Percentiles rank a stretch among this genome's conserved stretches.
phyloP scores from a whole-genome alignment of 2,797 vertebrate genomes.

The Pantherophis vulpinus region DNA sequence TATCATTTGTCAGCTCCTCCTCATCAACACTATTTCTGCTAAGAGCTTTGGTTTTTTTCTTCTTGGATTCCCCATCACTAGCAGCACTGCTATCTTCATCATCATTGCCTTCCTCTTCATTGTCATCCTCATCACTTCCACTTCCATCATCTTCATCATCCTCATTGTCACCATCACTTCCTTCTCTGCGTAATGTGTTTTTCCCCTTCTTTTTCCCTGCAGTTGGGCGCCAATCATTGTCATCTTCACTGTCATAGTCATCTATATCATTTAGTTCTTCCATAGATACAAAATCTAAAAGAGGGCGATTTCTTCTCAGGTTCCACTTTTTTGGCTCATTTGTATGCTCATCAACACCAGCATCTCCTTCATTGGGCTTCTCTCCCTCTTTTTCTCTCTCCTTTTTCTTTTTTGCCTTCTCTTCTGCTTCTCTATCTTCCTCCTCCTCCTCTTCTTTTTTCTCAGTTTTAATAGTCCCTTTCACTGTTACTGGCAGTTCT shows the following conservation, averaged over 20 bases:
- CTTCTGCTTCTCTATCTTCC: conserved; percentile 37
- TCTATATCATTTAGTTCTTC: conserved; percentile 97
- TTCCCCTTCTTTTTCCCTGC: conserved; percentile 86
- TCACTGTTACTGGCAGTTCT: conserved; percentile 71
- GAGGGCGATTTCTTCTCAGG: conserved; percentile 89
- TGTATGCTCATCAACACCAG: conserved; percentile 75
- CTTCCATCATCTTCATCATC: conserved; percentile 81
- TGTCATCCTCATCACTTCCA: conserved; percentile 78
- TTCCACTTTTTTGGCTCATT: conserved; percentile 97
- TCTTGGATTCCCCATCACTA: conserved; percentile 85
- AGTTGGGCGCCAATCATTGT: conserved; percentile 95
- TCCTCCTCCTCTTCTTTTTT: conserved; percentile 76
- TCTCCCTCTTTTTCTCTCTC: conserved; percentile 73
- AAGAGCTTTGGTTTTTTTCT: conserved; percentile 83
- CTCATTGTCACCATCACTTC: conserved; percentile 81
- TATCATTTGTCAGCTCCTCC: conserved; percentile 97
- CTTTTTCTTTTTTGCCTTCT: conserved; percentile 79
- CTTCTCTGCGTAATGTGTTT: conserved; percentile 76
- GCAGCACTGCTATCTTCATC: conserved; percentile 82
- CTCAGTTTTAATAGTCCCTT: conserved; percentile 81
- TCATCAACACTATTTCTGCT: conserved; percentile 87
- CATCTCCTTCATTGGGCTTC: conserved; percentile 69
- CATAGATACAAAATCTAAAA: conserved; percentile 95
- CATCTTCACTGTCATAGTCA: conserved; percentile 97
- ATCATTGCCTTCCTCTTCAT: conserved; percentile 74